These are phyloP conservation scores for Sinopyrophorus schimmeli DNA, from an alignment of 2,888 invertebrate genomes.

Conservation along the genomic window DNA sequence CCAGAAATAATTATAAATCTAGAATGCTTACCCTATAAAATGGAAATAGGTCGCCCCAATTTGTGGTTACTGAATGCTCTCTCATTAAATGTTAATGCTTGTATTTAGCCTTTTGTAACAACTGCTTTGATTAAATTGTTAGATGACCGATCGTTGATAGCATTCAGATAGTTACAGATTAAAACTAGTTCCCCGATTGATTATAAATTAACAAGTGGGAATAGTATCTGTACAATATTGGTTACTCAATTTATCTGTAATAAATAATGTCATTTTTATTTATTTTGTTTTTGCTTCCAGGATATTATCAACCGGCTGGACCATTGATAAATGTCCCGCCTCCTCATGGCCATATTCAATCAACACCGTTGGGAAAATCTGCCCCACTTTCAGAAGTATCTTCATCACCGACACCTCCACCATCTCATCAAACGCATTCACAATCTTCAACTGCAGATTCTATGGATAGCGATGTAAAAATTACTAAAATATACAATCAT, in stretches of 20 bases:
- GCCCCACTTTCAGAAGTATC: constrained; percentile 55
- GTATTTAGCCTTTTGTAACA: constrained; percentile 10
- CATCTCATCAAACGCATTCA: constrained; percentile 54
- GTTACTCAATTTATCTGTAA: no score
- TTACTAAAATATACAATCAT: no score
- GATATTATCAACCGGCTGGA: constrained; percentile 91
- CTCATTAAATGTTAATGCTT: constrained; percentile 17
- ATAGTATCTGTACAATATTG: no score
- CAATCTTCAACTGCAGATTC: constrained; percentile 52
- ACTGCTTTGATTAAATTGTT: no score
- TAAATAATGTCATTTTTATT: no score
- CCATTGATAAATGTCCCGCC: constrained; percentile 76
- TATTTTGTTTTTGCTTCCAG: constrained; percentile 58
- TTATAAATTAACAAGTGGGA: no score
- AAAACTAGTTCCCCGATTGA: no score
- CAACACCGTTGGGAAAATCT: constrained; percentile 59
- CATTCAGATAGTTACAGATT: no score
- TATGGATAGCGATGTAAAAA: constrained; percentile 55
- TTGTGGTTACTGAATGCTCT: constrained; percentile 13
- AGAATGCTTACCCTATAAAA: constrained; percentile 12
- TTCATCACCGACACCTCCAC: constrained; percentile 57
- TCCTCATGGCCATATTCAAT: constrained; percentile 49
- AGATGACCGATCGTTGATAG: no score
- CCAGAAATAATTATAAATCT: no score
- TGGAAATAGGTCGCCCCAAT: constrained; percentile 10